Percentiles rank a stretch among this genome's conserved stretches.
Evolutionary conservation across 2,113 vertebrate species (phyloP).

Genomic region (Ammodytes dubius): DNA sequence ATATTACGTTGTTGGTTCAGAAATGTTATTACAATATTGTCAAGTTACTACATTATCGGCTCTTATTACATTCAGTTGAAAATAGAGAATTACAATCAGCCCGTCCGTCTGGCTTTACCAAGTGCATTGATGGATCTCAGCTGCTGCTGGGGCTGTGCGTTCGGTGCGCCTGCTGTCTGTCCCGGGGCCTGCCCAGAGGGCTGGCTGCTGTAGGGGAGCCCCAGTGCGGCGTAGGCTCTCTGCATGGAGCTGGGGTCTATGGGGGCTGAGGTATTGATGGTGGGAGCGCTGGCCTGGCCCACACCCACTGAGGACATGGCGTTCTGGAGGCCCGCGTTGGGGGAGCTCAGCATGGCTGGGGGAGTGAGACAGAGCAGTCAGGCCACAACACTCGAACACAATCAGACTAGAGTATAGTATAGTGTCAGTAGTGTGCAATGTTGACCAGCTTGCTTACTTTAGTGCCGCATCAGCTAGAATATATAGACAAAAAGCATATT

Average conservation of each 20-base stretch:
- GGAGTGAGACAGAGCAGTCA: conserved; percentile 21
- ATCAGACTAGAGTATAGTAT: conserved; percentile 3
- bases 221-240: conserved; percentile 96
- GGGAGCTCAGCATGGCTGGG: conserved; percentile 93
- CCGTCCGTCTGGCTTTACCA: conserved; percentile 79
- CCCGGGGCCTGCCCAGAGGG: conserved; percentile 87
- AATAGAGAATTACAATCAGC: not conserved
- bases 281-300: conserved; percentile 90
- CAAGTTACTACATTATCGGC: not conserved
- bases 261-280: conserved; percentile 92
- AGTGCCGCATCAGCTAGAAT: not conserved
- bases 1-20: no score
- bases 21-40: not conserved
- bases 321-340: conserved; percentile 91
- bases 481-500: conserved; percentile 13
- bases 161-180: conserved; percentile 88
- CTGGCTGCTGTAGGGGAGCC: conserved; percentile 96
- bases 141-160: conserved; percentile 87
- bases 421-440: conserved; percentile 1
- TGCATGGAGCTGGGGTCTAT: conserved; percentile 99
- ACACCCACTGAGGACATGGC: conserved; percentile 91
- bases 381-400: conserved; percentile 5
- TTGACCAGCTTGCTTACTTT: conserved; percentile 10
- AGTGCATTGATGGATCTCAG: conserved; percentile 92
- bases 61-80: not conserved